Conservation (phyloP, 2,113 vertebrate genomes). For the Barbus barbus region DNA sequence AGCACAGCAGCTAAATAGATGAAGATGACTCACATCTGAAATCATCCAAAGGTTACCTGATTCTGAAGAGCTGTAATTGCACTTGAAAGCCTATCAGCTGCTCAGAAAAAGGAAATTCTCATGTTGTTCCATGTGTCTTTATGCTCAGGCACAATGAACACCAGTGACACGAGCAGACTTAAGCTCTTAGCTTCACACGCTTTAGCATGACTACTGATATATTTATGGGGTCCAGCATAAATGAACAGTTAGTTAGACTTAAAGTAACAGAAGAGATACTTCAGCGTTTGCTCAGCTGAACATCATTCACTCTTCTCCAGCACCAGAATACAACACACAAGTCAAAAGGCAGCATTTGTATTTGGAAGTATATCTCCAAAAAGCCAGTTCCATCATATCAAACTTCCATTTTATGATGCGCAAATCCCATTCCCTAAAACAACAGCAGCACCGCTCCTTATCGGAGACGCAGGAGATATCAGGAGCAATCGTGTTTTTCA, state of each 20-base stretch:
- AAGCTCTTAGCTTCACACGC: too few species aligned
- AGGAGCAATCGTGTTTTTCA: conserved; percentile 60
- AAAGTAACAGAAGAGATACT: not conserved
- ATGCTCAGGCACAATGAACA: conserved; percentile 43
- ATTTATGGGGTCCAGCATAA: not conserved
- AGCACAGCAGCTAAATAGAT: conserved; percentile 70
- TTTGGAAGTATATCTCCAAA: conserved; percentile 18
- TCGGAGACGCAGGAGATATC: conserved; percentile 49
- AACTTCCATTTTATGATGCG: conserved; percentile 30
- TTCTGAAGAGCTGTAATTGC: conserved; percentile 70
- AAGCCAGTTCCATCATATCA: conserved; percentile 20
- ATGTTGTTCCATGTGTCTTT: conserved; percentile 60
- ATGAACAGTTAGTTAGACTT: not conserved
- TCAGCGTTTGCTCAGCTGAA: not conserved
- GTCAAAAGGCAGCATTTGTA: not conserved
- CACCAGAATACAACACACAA: not conserved
- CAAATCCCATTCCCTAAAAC: conserved; percentile 43
- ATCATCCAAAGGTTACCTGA: conserved; percentile 76
- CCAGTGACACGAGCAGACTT: conserved; percentile 23
- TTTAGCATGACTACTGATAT: not conserved
- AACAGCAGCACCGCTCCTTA: conserved; percentile 43
- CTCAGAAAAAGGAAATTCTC: conserved; percentile 38
- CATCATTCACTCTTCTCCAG: not conserved
- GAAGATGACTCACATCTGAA: conserved; percentile 73
- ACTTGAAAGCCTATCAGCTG: conserved; percentile 62